Base-by-base conservation (phyloP, 1,140 invertebrate genomes). In the Diorhabda elongata region DNA sequence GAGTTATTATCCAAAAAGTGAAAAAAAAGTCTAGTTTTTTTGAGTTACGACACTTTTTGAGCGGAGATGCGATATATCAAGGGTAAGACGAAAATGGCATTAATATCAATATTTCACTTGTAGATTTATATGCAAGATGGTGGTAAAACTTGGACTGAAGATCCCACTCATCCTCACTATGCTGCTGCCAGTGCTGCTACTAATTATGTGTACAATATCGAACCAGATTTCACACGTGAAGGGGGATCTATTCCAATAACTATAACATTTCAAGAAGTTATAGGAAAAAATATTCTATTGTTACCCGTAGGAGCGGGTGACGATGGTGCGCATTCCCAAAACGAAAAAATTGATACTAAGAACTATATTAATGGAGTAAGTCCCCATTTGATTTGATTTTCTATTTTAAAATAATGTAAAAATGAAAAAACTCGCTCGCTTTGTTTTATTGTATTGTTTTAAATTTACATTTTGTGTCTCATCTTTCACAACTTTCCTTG, bases 271-370 rank as follows among this genome's bases (percentile, higher is more conserved):
- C 89, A 97, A 83, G 89, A 96, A 81, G 87, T 92, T 3, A 97
- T 95, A 61, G 92, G 91, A 1, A 96, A 95, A 80, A 98, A 95
- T 85, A 95, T 98, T 43, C 85, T 98, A 69, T 84, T 99, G 45
- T 84, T 99, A 62, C 96, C 96, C 3, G 89, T 95, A 77, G 97
- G 97, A 61, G 88, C 90, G 72, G 91, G 90, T 68, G 97, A 98
- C 82, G 97, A 99, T 84, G 97, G 97, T 70, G 96, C 97, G 68
- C 97, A 99, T 85, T 97, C 96, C 2, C 97, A 98, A 83, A 98
- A 98, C 84, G 97, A 99, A 82, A 99, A 99, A 82, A 87, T 98
- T 72, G 91, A 98, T 84, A 84, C 92, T 66, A 84, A 85, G 63
- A 98, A 98, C 83, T 98, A 98, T 77, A 96, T 98, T 74, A 88